phyloP scores from a whole-genome alignment of 1,140 invertebrate genomes.

The Battus philenor region DNA sequence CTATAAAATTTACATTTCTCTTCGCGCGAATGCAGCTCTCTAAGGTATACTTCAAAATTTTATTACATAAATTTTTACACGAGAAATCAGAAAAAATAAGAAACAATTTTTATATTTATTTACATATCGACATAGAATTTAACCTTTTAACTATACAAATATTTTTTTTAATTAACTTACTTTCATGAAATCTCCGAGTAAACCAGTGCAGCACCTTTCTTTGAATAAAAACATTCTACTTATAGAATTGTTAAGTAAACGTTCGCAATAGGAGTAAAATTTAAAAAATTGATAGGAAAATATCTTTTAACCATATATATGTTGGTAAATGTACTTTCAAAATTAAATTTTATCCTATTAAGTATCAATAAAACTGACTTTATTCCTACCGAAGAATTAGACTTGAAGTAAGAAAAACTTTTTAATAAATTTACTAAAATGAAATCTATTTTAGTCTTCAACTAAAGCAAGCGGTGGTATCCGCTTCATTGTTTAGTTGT shows the following conservation, averaged over 20 bases:
- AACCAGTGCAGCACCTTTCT: constrained; percentile 11
- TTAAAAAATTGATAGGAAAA: too few relatives aligned
- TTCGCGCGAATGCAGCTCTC: constrained; percentile 52
- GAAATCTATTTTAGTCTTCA: too few relatives aligned
- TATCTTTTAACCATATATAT: too few relatives aligned
- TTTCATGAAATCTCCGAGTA: constrained; percentile 14
- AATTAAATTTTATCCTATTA: too few relatives aligned
- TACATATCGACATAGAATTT: constrained; percentile 12
- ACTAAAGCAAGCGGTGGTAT: too few relatives aligned
- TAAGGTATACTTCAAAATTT: constrained; percentile 39
- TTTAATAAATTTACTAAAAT: too few relatives aligned
- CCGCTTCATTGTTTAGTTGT: too few relatives aligned
- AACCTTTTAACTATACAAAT: constrained; percentile 9
- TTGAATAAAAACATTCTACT: constrained; percentile 2
- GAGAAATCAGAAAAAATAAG: constrained; percentile 51
- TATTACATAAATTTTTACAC: constrained; percentile 53
- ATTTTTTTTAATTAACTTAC: constrained; percentile 13
- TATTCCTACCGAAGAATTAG: too few relatives aligned
- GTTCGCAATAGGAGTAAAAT: too few relatives aligned
- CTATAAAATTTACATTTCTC: constrained; percentile 66
- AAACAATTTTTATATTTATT: constrained; percentile 27
- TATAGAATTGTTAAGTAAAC: neutral
- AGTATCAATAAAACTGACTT: too few relatives aligned
- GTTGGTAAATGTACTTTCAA: too few relatives aligned
- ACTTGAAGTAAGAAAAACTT: too few relatives aligned